Evolutionary conservation across 2,113 vertebrate genomes (phyloP).

Genomic region (Micronycteris hirsuta): DNA sequence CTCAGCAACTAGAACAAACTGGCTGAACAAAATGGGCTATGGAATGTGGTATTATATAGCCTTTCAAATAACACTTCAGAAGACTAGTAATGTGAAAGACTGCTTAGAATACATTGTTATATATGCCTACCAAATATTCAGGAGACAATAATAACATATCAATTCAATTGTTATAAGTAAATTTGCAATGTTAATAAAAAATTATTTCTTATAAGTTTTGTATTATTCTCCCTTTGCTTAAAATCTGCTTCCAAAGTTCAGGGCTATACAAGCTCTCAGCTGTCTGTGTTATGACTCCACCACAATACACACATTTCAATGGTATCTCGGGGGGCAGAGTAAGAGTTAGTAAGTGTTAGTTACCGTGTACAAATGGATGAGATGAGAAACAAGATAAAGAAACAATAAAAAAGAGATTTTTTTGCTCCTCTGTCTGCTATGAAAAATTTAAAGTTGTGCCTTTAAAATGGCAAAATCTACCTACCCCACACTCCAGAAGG

Average conservation of each 20-base stretch:
- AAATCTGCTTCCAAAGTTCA: constrained; percentile 21
- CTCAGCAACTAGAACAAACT: neutral
- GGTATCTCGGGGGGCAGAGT: neutral
- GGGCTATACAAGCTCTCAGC: neutral
- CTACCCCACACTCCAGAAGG: constrained; percentile 99
- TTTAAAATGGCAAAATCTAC: constrained; percentile 69
- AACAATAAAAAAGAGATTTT: neutral
- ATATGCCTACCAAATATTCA: too few species aligned
- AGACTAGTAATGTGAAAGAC: neutral
- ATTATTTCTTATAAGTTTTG: neutral
- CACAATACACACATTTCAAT: neutral
- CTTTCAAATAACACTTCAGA: constrained; percentile 6
- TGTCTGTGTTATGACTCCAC: neutral
- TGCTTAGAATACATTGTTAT: neutral
- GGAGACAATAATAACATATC: neutral
- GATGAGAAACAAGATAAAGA: constrained; percentile 10
- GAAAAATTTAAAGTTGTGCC: constrained; percentile 22
- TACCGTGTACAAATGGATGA: neutral
- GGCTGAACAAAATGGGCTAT: neutral
- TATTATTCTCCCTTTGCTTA: constrained; percentile 23
- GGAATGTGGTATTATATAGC: neutral
- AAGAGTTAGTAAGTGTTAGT: constrained; percentile 19
- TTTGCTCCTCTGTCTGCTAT: neutral
- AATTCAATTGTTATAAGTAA: neutral
- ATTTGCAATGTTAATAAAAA: constrained; percentile 18